These are phyloP conservation scores for Megalops atlanticus DNA, from an alignment of 2,113 vertebrate species.

Conservation along the genomic window DNA sequence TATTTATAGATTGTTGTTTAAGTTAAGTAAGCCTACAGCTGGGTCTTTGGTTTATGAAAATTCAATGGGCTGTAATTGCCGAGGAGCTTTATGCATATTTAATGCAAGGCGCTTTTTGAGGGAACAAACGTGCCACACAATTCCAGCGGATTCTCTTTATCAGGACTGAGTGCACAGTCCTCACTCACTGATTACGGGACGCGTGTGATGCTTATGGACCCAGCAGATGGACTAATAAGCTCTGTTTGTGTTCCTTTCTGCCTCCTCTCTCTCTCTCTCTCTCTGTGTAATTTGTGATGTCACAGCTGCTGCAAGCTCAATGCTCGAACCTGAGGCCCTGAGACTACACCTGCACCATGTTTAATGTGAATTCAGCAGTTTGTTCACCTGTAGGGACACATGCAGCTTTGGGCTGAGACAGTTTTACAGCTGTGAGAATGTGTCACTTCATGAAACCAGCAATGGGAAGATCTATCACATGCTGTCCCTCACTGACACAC, in stretches of 20 bases:
- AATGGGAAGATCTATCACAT: too few relatives aligned
- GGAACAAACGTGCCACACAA: slow-evolving; percentile 54
- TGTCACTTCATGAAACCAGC: too few relatives aligned
- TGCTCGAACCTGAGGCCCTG: neutral
- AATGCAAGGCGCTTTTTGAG: slow-evolving; percentile 58
- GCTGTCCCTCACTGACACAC: too few relatives aligned
- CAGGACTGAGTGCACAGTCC: slow-evolving; percentile 45
- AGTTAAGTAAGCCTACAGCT: slow-evolving; percentile 49
- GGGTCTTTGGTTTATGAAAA: slow-evolving; percentile 61
- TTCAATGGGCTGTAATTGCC: slow-evolving; percentile 67
- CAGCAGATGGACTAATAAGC: slow-evolving; percentile 55
- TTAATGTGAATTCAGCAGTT: neutral
- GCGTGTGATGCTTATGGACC: slow-evolving; percentile 49
- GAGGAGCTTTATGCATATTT: slow-evolving; percentile 68
- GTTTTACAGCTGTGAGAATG: neutral
- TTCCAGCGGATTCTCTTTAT: slow-evolving; percentile 46
- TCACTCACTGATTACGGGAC: slow-evolving; percentile 38
- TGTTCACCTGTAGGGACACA: neutral
- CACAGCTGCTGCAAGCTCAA: slow-evolving; percentile 4
- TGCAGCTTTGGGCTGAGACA: neutral
- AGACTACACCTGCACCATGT: neutral
- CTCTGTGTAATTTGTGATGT: slow-evolving; percentile 23
- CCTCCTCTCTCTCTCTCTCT: slow-evolving; percentile 42
- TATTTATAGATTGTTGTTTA: slow-evolving; percentile 65
- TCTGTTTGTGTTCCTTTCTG: slow-evolving; percentile 44